A percentile compares a stretch with the other conserved stretches of the same genome.
These are phyloP conservation scores for Tinamus major DNA, from an alignment of 2,797 vertebrate species.

Conservation along the genomic window DNA sequence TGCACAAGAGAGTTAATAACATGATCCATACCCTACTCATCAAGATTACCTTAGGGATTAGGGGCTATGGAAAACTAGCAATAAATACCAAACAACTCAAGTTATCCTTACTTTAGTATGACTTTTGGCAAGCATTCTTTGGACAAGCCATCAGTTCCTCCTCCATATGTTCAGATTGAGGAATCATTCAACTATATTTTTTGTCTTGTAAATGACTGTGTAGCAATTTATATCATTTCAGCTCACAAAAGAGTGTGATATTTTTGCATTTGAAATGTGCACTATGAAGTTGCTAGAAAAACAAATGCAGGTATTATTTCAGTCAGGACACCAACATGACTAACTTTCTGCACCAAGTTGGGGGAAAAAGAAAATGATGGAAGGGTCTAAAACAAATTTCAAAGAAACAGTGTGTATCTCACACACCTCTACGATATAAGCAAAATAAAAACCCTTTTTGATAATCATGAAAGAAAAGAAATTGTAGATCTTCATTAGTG, in stretches of 20 bases:
- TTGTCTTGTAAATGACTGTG: neutral
- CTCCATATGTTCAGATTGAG: neutral
- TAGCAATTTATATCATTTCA: neutral
- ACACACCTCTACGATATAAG: neutral
- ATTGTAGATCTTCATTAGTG: neutral
- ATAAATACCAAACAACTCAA: neutral
- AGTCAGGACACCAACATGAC: neutral
- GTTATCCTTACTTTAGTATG: neutral
- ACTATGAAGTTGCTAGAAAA: neutral
- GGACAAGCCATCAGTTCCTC: neutral
- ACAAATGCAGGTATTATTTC: neutral
- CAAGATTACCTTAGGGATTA: neutral
- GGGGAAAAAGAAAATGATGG: neutral
- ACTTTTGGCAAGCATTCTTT: neutral
- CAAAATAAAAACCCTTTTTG: neutral
- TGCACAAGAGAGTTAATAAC: neutral
- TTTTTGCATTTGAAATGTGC: neutral
- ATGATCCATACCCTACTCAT: neutral
- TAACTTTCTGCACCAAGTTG: neutral
- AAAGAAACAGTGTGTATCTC: neutral
- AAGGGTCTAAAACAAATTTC: neutral
- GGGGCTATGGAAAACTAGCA: neutral
- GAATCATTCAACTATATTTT: neutral
- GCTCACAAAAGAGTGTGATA: fast-evolving
- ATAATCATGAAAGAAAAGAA: neutral